Conservation (phyloP, 1,140 invertebrate species). For the Trypoxylus dichotomus region DNA sequence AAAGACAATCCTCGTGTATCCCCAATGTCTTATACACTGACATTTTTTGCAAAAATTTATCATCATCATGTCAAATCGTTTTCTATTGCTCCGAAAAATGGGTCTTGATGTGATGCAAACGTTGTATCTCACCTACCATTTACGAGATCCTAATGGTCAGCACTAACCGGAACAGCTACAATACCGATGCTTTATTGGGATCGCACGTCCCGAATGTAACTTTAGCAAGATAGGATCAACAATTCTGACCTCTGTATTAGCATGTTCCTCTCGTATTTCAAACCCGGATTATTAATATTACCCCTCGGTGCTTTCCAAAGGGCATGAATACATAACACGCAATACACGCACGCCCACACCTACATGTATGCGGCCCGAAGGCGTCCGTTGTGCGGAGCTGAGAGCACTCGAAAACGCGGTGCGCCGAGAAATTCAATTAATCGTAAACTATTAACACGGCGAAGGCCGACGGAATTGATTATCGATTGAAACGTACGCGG, state of each 20-base stretch:
- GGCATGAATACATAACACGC: not conserved
- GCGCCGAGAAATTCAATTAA: not conserved
- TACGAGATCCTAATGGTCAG: too few relatives aligned
- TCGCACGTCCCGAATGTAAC: not conserved
- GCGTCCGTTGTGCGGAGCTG: not conserved
- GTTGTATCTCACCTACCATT: too few relatives aligned
- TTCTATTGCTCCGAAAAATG: too few relatives aligned
- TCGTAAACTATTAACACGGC: slow-evolving; percentile 17
- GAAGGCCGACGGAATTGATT: not conserved
- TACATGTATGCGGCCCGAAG: not conserved
- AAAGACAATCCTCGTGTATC: too few relatives aligned
- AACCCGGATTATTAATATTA: not conserved
- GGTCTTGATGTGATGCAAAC: too few relatives aligned
- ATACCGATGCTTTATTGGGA: not conserved
- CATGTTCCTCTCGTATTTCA: slow-evolving; percentile 5
- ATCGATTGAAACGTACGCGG: not conserved
- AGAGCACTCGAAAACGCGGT: not conserved
- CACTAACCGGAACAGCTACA: too few relatives aligned
- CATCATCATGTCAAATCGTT: too few relatives aligned
- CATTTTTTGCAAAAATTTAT: too few relatives aligned
- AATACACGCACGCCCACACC: not conserved
- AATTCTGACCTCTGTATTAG: slow-evolving; percentile 1
- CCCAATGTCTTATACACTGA: too few relatives aligned
- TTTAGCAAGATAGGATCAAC: not conserved
- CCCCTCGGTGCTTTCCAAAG: not conserved